phyloP scores from a whole-genome alignment of 2,888 invertebrate genomes.

The Lycophotia porphyrea region DNA sequence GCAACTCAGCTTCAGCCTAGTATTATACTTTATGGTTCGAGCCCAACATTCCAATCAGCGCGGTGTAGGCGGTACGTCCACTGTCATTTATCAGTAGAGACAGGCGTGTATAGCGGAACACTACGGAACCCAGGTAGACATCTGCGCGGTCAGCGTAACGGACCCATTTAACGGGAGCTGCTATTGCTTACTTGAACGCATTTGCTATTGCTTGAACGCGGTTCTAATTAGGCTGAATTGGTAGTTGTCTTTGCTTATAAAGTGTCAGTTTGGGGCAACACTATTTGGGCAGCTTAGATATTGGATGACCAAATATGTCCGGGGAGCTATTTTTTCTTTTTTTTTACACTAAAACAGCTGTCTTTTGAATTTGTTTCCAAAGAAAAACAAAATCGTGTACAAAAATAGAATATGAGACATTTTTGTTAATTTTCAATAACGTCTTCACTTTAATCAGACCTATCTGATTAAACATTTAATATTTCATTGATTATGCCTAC shows the following conservation, averaged over 20 bases:
- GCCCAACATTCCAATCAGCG: conserved; percentile 52
- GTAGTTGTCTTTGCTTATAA: conserved; percentile 32
- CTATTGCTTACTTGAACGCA: conserved; percentile 56
- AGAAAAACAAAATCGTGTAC: background rate
- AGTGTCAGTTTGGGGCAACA: background rate
- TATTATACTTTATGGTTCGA: conserved; percentile 31
- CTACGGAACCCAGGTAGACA: conserved; percentile 59
- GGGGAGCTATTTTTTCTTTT: too few relatives aligned
- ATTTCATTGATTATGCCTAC: background rate
- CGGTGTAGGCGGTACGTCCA: conserved; percentile 58
- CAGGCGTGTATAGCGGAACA: conserved; percentile 63
- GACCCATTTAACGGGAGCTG: conserved; percentile 72
- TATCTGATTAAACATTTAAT: background rate
- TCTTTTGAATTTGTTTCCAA: background rate
- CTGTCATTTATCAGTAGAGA: conserved; percentile 58
- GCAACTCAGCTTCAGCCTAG: conserved; percentile 27
- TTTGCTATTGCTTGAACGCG: too few relatives aligned
- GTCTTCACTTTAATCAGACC: background rate
- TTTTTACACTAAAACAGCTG: background rate
- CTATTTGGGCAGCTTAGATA: background rate
- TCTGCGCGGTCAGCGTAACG: conserved; percentile 76
- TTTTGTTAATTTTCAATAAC: background rate
- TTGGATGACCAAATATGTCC: background rate
- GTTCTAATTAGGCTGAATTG: conserved; percentile 55
- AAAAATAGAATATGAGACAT: background rate